Evolutionary conservation across 2,797 vertebrate species (phyloP).

Genomic region (Syndactyla subalaris): DNA sequence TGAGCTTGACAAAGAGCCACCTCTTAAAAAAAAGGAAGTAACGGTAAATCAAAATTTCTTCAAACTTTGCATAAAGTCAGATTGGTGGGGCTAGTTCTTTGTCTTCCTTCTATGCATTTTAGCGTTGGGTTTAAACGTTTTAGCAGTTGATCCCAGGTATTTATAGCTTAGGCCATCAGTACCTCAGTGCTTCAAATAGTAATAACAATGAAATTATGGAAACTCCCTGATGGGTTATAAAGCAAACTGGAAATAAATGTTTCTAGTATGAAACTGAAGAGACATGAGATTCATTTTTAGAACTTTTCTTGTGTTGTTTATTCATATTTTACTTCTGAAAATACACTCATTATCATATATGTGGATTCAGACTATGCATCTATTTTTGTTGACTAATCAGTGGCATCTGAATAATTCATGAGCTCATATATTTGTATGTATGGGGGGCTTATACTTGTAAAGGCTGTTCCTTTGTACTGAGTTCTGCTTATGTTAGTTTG

Average conservation of each 20-base stretch:
- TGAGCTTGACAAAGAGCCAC: slow-evolving; percentile 40
- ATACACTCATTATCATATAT: background rate
- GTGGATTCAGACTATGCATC: background rate
- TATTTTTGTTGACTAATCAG: background rate
- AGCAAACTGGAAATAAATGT: background rate
- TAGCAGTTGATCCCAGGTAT: background rate
- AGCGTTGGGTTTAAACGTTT: background rate
- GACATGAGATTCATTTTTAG: background rate
- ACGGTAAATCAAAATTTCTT: slow-evolving; percentile 26
- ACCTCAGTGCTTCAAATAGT: background rate
- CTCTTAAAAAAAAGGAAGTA: background rate
- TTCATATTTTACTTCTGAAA: background rate
- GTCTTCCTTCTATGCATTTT: background rate
- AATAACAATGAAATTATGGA: background rate
- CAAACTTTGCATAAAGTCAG: background rate
- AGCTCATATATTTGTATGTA: background rate
- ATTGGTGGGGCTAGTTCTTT: background rate
- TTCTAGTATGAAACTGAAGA: background rate
- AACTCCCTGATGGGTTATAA: background rate
- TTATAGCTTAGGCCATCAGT: background rate
- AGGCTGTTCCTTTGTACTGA: background rate
- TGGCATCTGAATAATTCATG: background rate
- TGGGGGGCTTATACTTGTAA: background rate
- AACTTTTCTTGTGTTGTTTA: background rate
- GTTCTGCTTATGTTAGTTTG: background rate